Percentiles rank a stretch among this genome's conserved stretches.
phyloP scores from a whole-genome alignment of 2,797 vertebrate genomes.

The Centropyge bicolor region DNA sequence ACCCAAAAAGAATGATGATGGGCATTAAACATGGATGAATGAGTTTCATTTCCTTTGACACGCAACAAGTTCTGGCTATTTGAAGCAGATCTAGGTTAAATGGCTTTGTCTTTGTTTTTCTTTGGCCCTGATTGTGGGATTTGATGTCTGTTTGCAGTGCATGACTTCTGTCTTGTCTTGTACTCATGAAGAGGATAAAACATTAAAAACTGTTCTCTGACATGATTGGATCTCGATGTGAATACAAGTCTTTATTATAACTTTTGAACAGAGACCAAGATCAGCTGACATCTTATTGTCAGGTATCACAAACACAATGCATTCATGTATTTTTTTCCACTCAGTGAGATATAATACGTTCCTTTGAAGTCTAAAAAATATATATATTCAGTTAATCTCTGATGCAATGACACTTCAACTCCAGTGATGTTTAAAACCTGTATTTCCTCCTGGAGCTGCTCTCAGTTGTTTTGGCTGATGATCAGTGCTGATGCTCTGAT shows the following conservation, averaged over 20 bases:
- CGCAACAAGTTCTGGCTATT: constrained; percentile 45
- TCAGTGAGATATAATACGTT: background rate
- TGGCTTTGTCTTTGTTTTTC: constrained; percentile 27
- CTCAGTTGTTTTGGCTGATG: constrained; percentile 59
- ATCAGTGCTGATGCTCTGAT: constrained; percentile 77
- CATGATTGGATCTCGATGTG: background rate
- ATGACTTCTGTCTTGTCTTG: background rate
- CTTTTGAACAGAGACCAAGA: constrained; percentile 5
- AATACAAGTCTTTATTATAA: constrained; percentile 11
- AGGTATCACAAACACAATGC: background rate
- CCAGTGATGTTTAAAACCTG: background rate
- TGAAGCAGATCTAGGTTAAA: constrained; percentile 46
- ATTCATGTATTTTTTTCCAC: background rate
- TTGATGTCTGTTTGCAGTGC: background rate
- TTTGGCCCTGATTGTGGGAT: constrained; percentile 14
- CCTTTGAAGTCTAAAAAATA: constrained; percentile 1
- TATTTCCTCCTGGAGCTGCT: background rate
- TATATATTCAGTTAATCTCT: background rate
- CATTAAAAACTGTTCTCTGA: background rate
- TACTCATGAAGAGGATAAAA: constrained; percentile 9
- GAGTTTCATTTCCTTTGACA: constrained; percentile 49
- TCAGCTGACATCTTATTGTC: constrained; percentile 6
- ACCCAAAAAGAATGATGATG: constrained; percentile 23
- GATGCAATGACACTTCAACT: background rate
- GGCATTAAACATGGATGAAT: constrained; percentile 56